phyloP scores from a whole-genome alignment of 2,888 invertebrate genomes.

The Cremastobaeus sp. region DNA sequence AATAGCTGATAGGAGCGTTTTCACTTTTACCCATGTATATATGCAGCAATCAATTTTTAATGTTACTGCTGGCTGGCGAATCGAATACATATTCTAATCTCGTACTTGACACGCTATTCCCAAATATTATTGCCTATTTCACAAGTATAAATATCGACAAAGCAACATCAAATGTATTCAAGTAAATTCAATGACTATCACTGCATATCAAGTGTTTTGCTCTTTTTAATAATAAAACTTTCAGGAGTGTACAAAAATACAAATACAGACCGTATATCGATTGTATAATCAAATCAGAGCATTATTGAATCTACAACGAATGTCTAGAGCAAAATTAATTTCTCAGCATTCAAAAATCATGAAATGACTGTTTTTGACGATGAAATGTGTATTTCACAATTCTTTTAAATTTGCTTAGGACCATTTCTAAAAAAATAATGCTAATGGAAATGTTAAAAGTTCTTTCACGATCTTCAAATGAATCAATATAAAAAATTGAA shows the following conservation, averaged over 20 bases:
- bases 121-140: conserved; percentile 9
- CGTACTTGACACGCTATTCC: conserved; percentile 9
- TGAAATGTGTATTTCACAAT: too few species aligned
- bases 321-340: too few species aligned
- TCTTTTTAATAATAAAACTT: conserved; percentile 12
- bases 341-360: too few species aligned
- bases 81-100: conserved; percentile 14
- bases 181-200: conserved; percentile 1
- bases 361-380: too few species aligned
- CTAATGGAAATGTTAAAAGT: too few species aligned
- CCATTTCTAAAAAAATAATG: too few species aligned
- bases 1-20: too few species aligned
- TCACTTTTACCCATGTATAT: neutral
- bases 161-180: conserved; percentile 14
- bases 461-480: too few species aligned
- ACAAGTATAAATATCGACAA: conserved; percentile 1
- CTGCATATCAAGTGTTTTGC: conserved; percentile 20
- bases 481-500: too few species aligned
- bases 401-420: too few species aligned
- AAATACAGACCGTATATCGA: conserved; percentile 2
- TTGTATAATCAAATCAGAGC: conserved; percentile 17
- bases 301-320: conserved; percentile 13
- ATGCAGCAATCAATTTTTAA: conserved; percentile 2
- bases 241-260: conserved; percentile 1
- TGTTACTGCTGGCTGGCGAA: neutral